These are phyloP conservation scores for Carcina quercana DNA, from an alignment of 2,888 invertebrate species.

Conservation along the genomic window DNA sequence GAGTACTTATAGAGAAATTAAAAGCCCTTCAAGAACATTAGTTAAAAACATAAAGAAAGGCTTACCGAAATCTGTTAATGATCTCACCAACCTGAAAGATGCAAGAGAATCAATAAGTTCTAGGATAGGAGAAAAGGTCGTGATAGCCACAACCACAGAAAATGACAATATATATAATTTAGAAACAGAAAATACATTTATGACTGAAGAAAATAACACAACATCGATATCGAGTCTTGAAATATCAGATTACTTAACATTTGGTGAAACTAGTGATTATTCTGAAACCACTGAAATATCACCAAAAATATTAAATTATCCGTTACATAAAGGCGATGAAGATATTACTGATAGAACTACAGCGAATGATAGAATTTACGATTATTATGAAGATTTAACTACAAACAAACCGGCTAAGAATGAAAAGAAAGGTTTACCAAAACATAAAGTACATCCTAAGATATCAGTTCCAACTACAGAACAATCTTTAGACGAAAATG, in stretches of 20 bases:
- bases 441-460: background rate
- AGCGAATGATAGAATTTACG: background rate
- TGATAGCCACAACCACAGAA: too few relatives aligned
- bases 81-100: too few relatives aligned
- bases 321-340: background rate
- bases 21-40: background rate
- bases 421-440: slow-evolving; percentile 2
- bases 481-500: background rate
- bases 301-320: background rate
- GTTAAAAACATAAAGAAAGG: background rate
- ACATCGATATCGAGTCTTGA: too few relatives aligned
- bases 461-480: background rate
- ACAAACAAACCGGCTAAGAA: slow-evolving; percentile 1
- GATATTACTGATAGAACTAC: background rate
- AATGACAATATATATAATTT: background rate
- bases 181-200: background rate
- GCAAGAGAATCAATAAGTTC: too few relatives aligned
- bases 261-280: background rate
- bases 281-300: background rate
- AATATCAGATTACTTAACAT: too few relatives aligned
- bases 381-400: too few relatives aligned
- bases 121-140: too few relatives aligned
- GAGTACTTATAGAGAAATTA: slow-evolving; percentile 1
- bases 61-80: background rate
- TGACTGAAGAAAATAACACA: too few relatives aligned